Evolutionary conservation across 2,113 vertebrate genomes (phyloP).

Genomic region (Nanger granti): DNA sequence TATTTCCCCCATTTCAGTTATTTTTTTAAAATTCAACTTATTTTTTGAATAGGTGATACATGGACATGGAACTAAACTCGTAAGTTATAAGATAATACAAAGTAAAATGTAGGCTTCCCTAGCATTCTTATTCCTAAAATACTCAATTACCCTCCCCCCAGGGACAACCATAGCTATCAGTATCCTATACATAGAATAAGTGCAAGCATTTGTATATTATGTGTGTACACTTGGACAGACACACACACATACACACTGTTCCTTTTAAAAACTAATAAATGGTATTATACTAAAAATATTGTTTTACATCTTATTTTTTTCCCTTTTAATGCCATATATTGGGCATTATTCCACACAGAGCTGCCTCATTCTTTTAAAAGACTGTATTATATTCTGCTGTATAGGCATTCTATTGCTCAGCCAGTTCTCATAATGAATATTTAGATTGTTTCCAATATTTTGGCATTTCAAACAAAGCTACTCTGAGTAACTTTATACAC

Average conservation of each 20-base stretch:
- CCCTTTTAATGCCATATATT: background rate
- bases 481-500: background rate
- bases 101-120: background rate
- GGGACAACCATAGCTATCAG: background rate
- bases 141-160: background rate
- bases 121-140: background rate
- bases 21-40: background rate
- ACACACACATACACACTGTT: background rate
- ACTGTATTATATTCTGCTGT: background rate
- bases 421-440: background rate
- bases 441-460: background rate
- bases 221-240: background rate
- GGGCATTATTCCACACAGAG: background rate
- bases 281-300: background rate
- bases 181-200: background rate
- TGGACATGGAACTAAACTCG: background rate
- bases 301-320: background rate
- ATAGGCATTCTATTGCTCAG: background rate
- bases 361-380: background rate
- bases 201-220: rapidly evolving
- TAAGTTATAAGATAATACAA: background rate
- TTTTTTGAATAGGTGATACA: background rate
- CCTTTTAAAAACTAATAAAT: background rate
- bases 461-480: background rate
- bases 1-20: background rate